Conservation (phyloP, 2,888 invertebrate genomes). For the Molanna angustata region DNA sequence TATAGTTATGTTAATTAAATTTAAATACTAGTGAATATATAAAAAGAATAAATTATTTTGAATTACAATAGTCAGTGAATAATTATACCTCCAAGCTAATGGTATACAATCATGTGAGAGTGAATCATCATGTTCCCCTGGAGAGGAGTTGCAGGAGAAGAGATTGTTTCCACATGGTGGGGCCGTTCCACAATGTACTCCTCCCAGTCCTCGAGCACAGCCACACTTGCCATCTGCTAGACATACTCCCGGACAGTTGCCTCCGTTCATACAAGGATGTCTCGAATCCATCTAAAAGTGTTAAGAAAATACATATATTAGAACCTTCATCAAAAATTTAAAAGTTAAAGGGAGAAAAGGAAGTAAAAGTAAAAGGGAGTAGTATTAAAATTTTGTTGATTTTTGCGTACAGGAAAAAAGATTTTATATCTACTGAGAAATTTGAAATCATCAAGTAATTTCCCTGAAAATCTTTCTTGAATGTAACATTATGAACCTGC, state of each 20-base stretch:
- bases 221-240: conserved; percentile 63
- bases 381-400: too few relatives aligned
- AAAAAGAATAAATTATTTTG: neutral
- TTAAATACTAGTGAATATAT: neutral
- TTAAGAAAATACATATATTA: too few relatives aligned
- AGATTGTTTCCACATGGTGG: conserved; percentile 70
- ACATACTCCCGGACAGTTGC: conserved; percentile 39
- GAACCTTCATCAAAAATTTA: too few relatives aligned
- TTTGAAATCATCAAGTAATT: too few relatives aligned
- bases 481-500: too few relatives aligned
- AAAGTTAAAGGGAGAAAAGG: too few relatives aligned
- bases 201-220: conserved; percentile 66
- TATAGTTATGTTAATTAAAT: neutral
- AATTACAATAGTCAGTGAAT: neutral
- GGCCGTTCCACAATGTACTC: conserved; percentile 57
- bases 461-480: too few relatives aligned
- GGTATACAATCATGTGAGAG: conserved; percentile 63
- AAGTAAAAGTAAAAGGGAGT: too few relatives aligned
- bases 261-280: conserved; percentile 46
- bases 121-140: conserved; percentile 35
- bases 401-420: too few relatives aligned
- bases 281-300: conserved; percentile 59
- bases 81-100: conserved; percentile 56
- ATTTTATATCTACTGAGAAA: too few relatives aligned
- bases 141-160: conserved; percentile 64